These are phyloP conservation scores for Euthynnus affinis DNA, from an alignment of 2,797 vertebrate species.

Conservation along the genomic window DNA sequence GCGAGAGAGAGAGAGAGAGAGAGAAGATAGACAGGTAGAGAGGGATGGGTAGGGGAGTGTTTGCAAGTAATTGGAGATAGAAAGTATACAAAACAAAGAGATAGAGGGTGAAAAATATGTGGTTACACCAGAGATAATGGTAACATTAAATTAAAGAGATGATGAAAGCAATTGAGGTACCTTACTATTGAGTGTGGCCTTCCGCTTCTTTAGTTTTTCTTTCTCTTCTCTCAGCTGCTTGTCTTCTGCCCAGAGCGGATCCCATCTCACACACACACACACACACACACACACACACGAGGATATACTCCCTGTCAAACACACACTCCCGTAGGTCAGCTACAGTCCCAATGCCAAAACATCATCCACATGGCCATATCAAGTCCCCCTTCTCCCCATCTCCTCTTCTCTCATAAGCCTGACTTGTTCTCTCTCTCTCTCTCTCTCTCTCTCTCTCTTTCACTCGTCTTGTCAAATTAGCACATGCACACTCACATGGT, in stretches of 20 bases:
- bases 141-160: constrained; percentile 58
- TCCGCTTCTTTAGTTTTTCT: constrained; percentile 79
- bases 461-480: constrained; percentile 59
- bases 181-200: constrained; percentile 89
- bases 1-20: constrained; percentile 16
- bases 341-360: constrained; percentile 73
- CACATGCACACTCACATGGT: constrained; percentile 71
- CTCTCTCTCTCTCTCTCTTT: constrained; percentile 51
- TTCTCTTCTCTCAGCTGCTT: constrained; percentile 76
- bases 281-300: constrained; percentile 38
- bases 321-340: constrained; percentile 73
- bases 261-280: constrained; percentile 75
- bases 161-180: constrained; percentile 80
- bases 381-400: constrained; percentile 49
- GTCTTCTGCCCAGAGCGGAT: constrained; percentile 79
- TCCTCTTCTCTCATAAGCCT: constrained; percentile 35
- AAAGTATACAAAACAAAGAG: constrained; percentile 49
- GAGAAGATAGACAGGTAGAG: constrained; percentile 63
- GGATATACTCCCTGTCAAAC: constrained; percentile 58
- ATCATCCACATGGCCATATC: constrained; percentile 77
- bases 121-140: constrained; percentile 28
- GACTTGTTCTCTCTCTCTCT: constrained; percentile 30
- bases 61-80: constrained; percentile 35
- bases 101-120: constrained; percentile 16
- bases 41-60: constrained; percentile 45